Base-by-base conservation (phyloP, 1,140 invertebrate species). In the Bathynomus jamesi region DNA sequence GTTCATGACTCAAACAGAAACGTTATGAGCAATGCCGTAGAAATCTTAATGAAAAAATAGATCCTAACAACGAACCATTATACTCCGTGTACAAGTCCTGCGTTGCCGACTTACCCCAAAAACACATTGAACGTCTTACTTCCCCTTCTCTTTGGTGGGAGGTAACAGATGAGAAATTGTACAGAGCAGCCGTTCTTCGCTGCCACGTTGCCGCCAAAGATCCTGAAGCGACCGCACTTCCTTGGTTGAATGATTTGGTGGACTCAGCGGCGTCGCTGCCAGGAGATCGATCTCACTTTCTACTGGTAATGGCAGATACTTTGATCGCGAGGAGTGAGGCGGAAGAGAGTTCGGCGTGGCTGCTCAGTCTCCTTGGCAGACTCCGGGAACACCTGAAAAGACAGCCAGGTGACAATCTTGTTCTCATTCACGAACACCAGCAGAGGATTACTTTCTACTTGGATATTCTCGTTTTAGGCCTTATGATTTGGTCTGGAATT, bases 161-260 rank as follows among this genome's bases (percentile, higher is more conserved):
- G 80, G 81, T 85, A n/a, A 81, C 83, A 0, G 66, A 77, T 13
- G 80, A 82, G 8, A 84, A 85, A 73, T 80, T 90, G 10, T 83
- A 83, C 70, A 86, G 87, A 79, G 83, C 85, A 4, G 82, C 84
- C 8, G 79, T 82, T 17, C 83, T 89, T 29, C 82, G 88, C 10
- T 83, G 83, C 61, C 81, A 82, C 30, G 69, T 87, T 69, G 85
- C 85, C 1, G 78, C 80, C 60, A 82, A 80, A 11, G 82, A 80
- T 25, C 78, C 80, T 40, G 71, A 80, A 1, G 78, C 80, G 7
- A 80, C 81, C 60, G 83, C 87, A 0, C 78, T 90, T 0, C 83
- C 83, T 69, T 89, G 87, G 88, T 79, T 90, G 24, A 87, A 89
- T 75, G 87, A 89, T 72, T 82, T 87, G 28, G 85, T 90, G 25